Evolutionary conservation across 64 coral and sea anemone genomes (phyloP).

Genomic region (Stylophora pistillata): DNA sequence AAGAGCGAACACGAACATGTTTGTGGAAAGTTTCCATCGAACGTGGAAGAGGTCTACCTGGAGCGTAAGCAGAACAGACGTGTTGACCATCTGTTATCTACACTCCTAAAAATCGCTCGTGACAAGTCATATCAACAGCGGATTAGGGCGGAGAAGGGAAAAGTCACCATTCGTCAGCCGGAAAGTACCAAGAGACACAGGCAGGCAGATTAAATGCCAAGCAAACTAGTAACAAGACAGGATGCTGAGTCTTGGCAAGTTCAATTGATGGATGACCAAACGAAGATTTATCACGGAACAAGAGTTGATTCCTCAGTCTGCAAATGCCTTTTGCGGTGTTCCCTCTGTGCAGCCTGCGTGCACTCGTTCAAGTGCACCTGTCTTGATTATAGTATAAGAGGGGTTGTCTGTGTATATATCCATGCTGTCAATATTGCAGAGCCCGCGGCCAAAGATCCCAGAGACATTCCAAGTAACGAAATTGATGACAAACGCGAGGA

Average conservation of each 20-base stretch:
- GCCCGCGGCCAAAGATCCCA: no score
- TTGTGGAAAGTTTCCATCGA: constrained; percentile 16
- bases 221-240: background rate
- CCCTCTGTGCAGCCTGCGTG: constrained; percentile 2
- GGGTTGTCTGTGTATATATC: constrained; percentile 8
- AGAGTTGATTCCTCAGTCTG: background rate
- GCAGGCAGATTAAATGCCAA: background rate
- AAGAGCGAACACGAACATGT: constrained; percentile 40
- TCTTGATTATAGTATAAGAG: background rate
- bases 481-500: background rate
- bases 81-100: constrained; percentile 16
- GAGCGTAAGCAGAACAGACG: constrained; percentile 14
- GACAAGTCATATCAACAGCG: constrained; percentile 27
- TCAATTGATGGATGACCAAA: background rate
- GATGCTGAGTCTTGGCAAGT: constrained; percentile 4
- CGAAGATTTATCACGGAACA: background rate
- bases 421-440: constrained; percentile 7
- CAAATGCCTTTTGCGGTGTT: background rate
- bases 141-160: constrained; percentile 30
- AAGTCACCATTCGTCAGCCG: background rate
- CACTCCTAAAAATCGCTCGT: background rate
- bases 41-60: background rate
- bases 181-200: constrained; percentile 11
- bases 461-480: no score
- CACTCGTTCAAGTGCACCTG: constrained; percentile 30